Evolutionary conservation across 2,113 vertebrate genomes (phyloP).

Genomic region (Podarcis raffonei): DNA sequence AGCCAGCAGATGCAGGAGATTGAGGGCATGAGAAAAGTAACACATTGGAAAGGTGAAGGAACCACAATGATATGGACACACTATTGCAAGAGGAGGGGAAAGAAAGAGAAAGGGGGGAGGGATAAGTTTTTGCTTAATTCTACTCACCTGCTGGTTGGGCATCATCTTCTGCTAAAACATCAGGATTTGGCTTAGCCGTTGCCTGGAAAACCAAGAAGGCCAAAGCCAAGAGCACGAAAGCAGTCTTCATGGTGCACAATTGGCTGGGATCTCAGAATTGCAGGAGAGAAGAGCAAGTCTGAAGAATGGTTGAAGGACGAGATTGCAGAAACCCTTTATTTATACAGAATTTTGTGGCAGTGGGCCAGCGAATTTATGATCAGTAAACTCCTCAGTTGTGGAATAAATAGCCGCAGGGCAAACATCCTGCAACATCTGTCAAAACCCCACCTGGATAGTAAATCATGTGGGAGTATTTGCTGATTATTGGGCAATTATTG

Average conservation of each 20-base stretch:
- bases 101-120: not conserved
- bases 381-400: not conserved
- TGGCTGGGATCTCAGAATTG: not conserved
- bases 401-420: not conserved
- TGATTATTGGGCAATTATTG: too few relatives aligned
- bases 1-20: too few relatives aligned
- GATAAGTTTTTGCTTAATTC: not conserved
- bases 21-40: too few relatives aligned
- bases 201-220: not conserved
- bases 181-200: not conserved
- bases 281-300: not conserved
- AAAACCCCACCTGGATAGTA: not conserved
- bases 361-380: not conserved
- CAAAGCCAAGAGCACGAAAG: not conserved
- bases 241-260: not conserved
- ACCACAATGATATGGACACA: not conserved
- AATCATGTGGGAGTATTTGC: too few relatives aligned
- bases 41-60: not conserved
- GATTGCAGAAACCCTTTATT: not conserved
- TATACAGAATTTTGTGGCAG: not conserved
- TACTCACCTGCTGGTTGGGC: not conserved
- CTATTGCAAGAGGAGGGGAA: too few relatives aligned
- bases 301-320: not conserved
- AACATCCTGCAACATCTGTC: not conserved
- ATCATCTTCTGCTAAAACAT: not conserved